Evolutionary conservation across 2,797 vertebrate genomes (phyloP), one percentile per base, ranked within the genome.

Genomic region (Serranus cabrilla): DNA sequence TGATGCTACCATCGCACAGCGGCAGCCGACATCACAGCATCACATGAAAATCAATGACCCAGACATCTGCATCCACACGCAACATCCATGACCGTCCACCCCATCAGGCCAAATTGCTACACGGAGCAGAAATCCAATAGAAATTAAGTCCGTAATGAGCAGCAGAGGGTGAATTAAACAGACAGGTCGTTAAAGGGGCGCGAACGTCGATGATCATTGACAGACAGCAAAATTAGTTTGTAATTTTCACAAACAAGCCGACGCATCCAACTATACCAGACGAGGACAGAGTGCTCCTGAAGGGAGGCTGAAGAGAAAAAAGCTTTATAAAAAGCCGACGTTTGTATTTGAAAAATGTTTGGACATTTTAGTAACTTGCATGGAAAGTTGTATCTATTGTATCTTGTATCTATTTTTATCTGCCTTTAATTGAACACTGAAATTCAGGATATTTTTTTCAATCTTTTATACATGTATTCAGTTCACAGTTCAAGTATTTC

Each of bases 61-160:
- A 34, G 20, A 67, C 68, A 18, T 78, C 54, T 61, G 66, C 51
- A 20, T 49, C 49, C 16, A 0, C 61, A 34, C 21, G 0, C 37
- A 8, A 43, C 70, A 62, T 14, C 17, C 45, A 9, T 21, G 74
- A 49, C 27, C 54, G 8, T 21, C 73, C 45, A 1, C 13, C 0
- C 65, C 50, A 1, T 68, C 71, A 0, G 60, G 40, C 11, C 62
- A 17, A 42, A 69, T 13, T 0, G 49, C 76, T 13, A 14, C 47
- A 50, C 42, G 4, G 37, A 75, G 68, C 55, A 20, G 60, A 65
- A 80, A 74, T 52, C 67, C 71, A 61, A 68, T 58, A 67, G 64
- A 68, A 65, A 78, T 64, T 11, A 81, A 61, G 76, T 60, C 2
- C 0, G 23, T 82, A 73, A 77, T 37, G 84, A 86, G 78, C 79